phyloP scores from a whole-genome alignment of 2,797 vertebrate genomes.

The Pteropus rufus region DNA sequence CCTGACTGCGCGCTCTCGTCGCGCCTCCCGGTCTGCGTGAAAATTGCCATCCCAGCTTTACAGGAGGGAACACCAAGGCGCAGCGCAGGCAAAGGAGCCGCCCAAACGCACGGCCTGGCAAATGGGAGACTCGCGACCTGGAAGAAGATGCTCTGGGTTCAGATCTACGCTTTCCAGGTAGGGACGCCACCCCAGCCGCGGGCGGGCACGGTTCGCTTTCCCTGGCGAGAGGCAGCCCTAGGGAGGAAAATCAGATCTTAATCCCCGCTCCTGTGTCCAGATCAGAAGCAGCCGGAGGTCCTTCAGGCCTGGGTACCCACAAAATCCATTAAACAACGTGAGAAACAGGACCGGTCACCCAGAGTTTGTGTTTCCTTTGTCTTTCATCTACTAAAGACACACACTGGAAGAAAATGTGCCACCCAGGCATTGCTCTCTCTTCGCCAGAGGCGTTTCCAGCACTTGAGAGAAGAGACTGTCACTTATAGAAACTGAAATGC shows the following conservation, averaged over 20 bases:
- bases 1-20: background rate
- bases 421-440: background rate
- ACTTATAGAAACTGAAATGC: background rate
- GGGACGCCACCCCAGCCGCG: background rate
- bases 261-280: background rate
- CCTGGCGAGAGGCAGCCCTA: background rate
- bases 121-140: background rate
- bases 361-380: background rate
- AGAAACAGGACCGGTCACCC: background rate
- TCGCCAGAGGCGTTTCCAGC: slow-evolving; percentile 36
- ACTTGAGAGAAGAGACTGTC: slow-evolving; percentile 23
- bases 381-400: background rate
- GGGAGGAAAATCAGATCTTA: background rate
- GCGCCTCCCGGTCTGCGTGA: accelerated
- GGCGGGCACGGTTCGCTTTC: accelerated
- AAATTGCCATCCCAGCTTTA: accelerated
- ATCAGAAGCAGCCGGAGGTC: background rate
- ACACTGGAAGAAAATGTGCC: background rate
- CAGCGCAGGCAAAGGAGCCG: background rate
- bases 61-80: background rate
- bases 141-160: background rate
- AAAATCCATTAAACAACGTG: background rate
- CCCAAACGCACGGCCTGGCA: background rate
- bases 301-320: background rate
- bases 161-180: accelerated